Conservation (phyloP, 2,888 invertebrate species). For the Zhengitettix transpicula region DNA sequence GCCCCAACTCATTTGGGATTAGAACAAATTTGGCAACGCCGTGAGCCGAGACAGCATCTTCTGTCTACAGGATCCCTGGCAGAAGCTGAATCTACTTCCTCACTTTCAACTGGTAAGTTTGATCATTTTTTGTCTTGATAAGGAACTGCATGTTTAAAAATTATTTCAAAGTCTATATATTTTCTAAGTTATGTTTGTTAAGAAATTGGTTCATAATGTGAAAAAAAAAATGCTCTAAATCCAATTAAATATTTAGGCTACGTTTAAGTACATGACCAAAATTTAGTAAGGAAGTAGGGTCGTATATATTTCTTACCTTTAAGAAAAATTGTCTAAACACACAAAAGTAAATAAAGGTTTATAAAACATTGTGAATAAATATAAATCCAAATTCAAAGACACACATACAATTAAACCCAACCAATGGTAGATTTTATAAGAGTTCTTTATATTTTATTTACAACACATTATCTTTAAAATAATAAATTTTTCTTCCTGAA, state of each 20-base stretch:
- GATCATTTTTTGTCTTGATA: background rate
- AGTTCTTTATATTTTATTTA: too few species aligned
- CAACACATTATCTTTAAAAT: too few species aligned
- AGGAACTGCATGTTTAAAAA: background rate
- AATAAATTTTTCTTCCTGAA: too few species aligned
- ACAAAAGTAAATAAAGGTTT: too few species aligned
- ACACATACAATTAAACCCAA: too few species aligned
- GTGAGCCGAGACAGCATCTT: slow-evolving; percentile 74
- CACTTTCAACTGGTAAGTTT: slow-evolving; percentile 47
- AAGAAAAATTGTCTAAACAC: too few species aligned
- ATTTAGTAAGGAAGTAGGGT: too few species aligned
- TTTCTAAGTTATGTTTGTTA: background rate
- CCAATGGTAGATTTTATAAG: too few species aligned
- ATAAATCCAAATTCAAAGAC: too few species aligned
- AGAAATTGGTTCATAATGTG: background rate
- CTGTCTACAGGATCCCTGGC: slow-evolving; percentile 67
- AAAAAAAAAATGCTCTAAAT: background rate
- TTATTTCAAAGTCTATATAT: background rate
- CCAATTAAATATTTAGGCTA: background rate
- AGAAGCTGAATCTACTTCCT: slow-evolving; percentile 72
- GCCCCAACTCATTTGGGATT: slow-evolving; percentile 71
- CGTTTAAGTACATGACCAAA: background rate
- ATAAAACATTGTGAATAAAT: too few species aligned
- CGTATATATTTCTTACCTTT: too few species aligned
- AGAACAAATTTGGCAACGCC: slow-evolving; percentile 70